Conservation (phyloP, 2,113 vertebrate species). For the Syngnathus scovelli region DNA sequence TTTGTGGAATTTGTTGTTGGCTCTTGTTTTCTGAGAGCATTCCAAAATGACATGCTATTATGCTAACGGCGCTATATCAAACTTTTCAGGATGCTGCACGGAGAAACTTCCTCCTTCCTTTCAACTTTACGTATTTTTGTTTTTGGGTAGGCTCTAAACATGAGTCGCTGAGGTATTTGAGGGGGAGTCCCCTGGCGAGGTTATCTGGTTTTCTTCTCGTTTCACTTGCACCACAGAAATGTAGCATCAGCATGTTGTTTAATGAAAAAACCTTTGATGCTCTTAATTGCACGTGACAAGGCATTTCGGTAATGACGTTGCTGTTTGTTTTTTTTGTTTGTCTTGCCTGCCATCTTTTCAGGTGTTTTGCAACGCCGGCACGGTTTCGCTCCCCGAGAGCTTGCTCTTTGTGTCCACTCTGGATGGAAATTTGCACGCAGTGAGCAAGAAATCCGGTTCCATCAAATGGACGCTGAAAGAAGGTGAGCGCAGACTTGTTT, state of each 20-base stretch:
- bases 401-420: slow-evolving; percentile 93
- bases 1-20: not conserved
- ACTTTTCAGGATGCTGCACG: too few species aligned
- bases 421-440: slow-evolving; percentile 93
- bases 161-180: not conserved
- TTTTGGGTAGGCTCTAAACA: too few species aligned
- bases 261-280: not conserved
- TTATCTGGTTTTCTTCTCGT: not conserved
- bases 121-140: too few species aligned
- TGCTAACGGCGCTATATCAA: not conserved
- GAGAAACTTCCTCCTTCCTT: too few species aligned
- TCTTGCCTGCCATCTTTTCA: slow-evolving; percentile 35
- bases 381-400: slow-evolving; percentile 89
- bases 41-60: not conserved
- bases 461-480: slow-evolving; percentile 99
- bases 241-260: not conserved
- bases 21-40: too few species aligned
- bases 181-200: not conserved
- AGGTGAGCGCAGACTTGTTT: slow-evolving; percentile 71
- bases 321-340: too few species aligned
- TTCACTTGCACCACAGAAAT: not conserved
- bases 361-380: slow-evolving; percentile 73
- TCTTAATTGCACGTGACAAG: not conserved
- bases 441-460: slow-evolving; percentile 90
- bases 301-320: not conserved